phyloP scores from a whole-genome alignment of 1,140 invertebrate genomes.

The Caenorhabditis inopinata region DNA sequence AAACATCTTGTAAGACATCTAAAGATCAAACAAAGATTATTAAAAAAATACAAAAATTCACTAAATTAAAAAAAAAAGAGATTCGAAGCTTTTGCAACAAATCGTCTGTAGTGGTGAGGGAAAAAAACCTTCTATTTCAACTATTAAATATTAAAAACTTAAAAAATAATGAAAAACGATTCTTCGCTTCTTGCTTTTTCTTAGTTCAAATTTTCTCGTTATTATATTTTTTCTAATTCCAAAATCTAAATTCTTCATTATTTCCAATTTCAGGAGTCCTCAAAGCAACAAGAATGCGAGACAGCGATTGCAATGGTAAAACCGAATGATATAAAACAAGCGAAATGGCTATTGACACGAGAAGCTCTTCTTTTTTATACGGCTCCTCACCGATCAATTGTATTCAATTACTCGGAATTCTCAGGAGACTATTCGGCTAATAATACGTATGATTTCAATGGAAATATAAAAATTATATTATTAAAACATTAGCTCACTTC shows the following conservation, averaged over 20 bases:
- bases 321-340: neutral
- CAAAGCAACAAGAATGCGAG: neutral
- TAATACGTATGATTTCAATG: too few relatives aligned
- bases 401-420: constrained; percentile 45
- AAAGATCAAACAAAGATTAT: too few relatives aligned
- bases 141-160: too few relatives aligned
- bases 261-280: constrained; percentile 24
- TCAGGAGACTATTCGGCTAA: constrained; percentile 42
- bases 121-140: too few relatives aligned
- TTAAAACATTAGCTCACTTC: neutral
- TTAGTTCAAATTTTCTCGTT: too few relatives aligned
- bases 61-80: too few relatives aligned
- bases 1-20: too few relatives aligned
- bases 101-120: too few relatives aligned
- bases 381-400: constrained; percentile 2
- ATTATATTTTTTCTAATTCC: too few relatives aligned
- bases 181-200: too few relatives aligned
- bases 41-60: too few relatives aligned
- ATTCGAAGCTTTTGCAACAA: too few relatives aligned
- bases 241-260: neutral
- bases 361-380: constrained; percentile 42
- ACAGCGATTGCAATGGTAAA: constrained; percentile 28
- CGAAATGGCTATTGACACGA: constrained; percentile 44
- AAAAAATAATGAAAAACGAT: neutral
- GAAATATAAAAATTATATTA: constrained; percentile 4